phyloP scores from a whole-genome alignment of 1,140 invertebrate genomes.

The Magallana ariakensis region DNA sequence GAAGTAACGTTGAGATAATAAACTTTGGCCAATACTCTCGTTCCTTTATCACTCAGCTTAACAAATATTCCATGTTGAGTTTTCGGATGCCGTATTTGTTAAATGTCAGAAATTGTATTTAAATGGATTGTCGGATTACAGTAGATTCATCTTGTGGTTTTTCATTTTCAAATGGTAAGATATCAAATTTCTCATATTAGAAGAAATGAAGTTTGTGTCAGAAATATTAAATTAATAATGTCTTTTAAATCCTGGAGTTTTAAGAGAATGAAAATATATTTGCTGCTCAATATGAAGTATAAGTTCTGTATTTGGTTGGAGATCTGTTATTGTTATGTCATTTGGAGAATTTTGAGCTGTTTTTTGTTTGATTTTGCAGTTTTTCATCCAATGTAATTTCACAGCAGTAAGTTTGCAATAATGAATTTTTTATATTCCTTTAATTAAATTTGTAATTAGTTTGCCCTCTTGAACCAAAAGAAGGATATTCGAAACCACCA shows the following conservation, averaged over 20 bases:
- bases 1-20: constrained; percentile 24
- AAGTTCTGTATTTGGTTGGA: not conserved
- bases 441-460: constrained; percentile 34
- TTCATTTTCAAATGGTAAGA: constrained; percentile 4
- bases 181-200: not conserved
- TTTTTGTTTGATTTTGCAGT: not conserved
- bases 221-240: not conserved
- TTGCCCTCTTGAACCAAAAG: not conserved
- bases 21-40: not conserved
- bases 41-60: not conserved
- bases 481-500: constrained; percentile 21
- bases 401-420: not conserved
- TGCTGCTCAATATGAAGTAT: constrained; percentile 20
- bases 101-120: constrained; percentile 33
- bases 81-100: constrained; percentile 26
- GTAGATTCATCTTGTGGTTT: constrained; percentile 24
- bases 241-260: constrained; percentile 1
- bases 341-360: not conserved
- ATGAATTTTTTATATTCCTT: not conserved
- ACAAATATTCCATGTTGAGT: constrained; percentile 22
- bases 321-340: constrained; percentile 11
- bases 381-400: not conserved
- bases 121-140: constrained; percentile 36
- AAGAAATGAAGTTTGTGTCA: constrained; percentile 20
- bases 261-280: constrained; percentile 22